Evolutionary conservation across 2,797 vertebrate genomes (phyloP), one percentile per base, ranked within the genome.

Genomic region (Telmatherina bonti): DNA sequence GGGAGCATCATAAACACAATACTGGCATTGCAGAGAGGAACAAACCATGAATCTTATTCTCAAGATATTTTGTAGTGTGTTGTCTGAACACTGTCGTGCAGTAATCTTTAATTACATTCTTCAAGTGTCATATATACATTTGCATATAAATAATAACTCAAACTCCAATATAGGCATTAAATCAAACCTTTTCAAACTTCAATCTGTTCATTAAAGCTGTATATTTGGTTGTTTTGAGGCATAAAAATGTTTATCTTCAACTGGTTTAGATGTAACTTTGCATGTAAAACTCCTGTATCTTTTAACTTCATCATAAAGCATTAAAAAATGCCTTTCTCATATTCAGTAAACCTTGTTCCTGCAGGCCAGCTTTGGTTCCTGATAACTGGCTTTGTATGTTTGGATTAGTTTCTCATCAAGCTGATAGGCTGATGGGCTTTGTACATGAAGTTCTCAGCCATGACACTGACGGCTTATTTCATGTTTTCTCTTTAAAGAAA

Each of bases 1-100:
- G 67, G 22, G 24, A 77, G 79, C 61, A 58, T 74, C 59, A 63
- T 45, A 69, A 79, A 78, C 70, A 67, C 63, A 74, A 72, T 53
- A 54, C 60, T 63, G 60, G 67, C 63, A 64, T 0, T 20, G 20
- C 35, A 43, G 43, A 51, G 36, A 52, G 22, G 30, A 35, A 57
- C 7, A 38, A 51, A 75, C 61, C 35, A 11, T 33, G 1, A 31
- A 63, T 63, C 24, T 58, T 12, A 51, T 82, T 74, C 74, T 70
- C 38, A 62, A 30, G 33, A 16, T 10, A 51, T n/a, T 62, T 36
- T 52, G n/a, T 3, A 5, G 29, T 51, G 36, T 53, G 47, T 36
- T 13, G 30, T 68, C 26, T 60, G 27, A 53, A 82, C 29, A 58
- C 55, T 12, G 22, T 12, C 27, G 12, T 24, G 18, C 30, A 16